These are phyloP conservation scores for Actinemys pallida DNA, from an alignment of 2,113 vertebrate species.

Conservation along the genomic window DNA sequence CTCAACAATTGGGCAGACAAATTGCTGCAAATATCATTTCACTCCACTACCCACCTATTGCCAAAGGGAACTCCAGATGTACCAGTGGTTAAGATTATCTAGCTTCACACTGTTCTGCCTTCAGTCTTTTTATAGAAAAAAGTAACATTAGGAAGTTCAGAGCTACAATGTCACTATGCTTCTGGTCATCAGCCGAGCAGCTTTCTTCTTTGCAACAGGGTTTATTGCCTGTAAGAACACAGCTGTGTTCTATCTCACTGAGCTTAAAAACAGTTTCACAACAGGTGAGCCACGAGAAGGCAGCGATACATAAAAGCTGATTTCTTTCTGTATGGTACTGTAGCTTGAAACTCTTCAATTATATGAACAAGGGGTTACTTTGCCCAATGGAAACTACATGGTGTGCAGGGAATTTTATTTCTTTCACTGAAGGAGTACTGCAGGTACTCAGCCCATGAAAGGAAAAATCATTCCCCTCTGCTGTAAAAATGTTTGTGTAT, in stretches of 20 bases:
- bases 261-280: conserved; percentile 24
- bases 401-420: background rate
- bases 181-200: background rate
- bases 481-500: background rate
- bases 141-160: conserved; percentile 22
- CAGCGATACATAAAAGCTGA: conserved; percentile 1
- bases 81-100: conserved; percentile 33
- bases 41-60: conserved; percentile 3
- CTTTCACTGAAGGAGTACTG: background rate
- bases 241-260: background rate
- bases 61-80: background rate
- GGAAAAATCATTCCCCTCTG: background rate
- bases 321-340: background rate
- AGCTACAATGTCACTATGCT: background rate
- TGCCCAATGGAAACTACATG: background rate
- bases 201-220: conserved; percentile 32
- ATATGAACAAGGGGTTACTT: background rate
- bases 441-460: background rate
- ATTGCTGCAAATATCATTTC: conserved; percentile 8
- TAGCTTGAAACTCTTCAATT: background rate
- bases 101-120: conserved; percentile 40
- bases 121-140: conserved; percentile 11
- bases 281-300: conserved; percentile 33
- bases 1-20: background rate
- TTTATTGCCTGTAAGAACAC: conserved; percentile 11